Percentiles rank a stretch among this genome's conserved stretches.
Conservation (phyloP, 2,888 invertebrate genomes). For the Cremastinae sp. region DNA sequence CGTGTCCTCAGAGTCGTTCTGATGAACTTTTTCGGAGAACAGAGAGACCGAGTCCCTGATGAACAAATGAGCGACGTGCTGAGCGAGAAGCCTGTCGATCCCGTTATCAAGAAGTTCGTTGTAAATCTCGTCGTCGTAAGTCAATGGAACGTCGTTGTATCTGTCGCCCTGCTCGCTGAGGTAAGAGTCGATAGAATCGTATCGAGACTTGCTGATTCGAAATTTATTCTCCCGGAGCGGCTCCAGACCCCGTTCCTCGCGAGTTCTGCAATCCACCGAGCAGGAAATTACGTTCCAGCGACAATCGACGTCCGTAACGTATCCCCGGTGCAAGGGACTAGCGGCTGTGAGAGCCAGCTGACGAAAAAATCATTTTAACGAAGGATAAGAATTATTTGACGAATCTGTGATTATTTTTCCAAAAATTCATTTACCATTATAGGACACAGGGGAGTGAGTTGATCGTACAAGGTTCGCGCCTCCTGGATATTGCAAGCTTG, state of each 20-base stretch:
- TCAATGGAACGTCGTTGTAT: conserved; percentile 96
- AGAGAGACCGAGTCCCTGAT: conserved; percentile 97
- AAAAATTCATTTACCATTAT: conserved; percentile 88
- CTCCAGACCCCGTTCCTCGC: conserved; percentile 92
- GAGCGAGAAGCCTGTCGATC: conserved; percentile 95
- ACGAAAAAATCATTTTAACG: conserved; percentile 8
- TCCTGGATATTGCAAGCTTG: conserved; percentile 98
- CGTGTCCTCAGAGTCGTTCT: conserved; percentile 95
- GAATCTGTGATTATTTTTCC: not conserved
- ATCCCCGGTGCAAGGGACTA: conserved; percentile 96
- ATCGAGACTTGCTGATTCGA: conserved; percentile 95
- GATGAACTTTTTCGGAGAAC: conserved; percentile 96
- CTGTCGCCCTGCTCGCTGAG: conserved; percentile 93
- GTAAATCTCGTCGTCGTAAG: conserved; percentile 92
- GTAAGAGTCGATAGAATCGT: conserved; percentile 98
- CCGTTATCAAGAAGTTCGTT: conserved; percentile 91
- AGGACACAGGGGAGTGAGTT: conserved; percentile 97
- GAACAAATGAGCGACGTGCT: conserved; percentile 98
- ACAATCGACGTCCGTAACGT: conserved; percentile 97
- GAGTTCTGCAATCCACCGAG: conserved; percentile 97
- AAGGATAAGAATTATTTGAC: no score
- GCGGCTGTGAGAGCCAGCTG: conserved; percentile 98
- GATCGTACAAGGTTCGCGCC: conserved; percentile 97
- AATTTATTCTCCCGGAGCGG: conserved; percentile 89
- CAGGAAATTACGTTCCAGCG: conserved; percentile 98